Percentiles rank a stretch among this genome's conserved stretches.
Conservation (phyloP, 2,888 invertebrate species). For the Protophormia terraenovae region DNA sequence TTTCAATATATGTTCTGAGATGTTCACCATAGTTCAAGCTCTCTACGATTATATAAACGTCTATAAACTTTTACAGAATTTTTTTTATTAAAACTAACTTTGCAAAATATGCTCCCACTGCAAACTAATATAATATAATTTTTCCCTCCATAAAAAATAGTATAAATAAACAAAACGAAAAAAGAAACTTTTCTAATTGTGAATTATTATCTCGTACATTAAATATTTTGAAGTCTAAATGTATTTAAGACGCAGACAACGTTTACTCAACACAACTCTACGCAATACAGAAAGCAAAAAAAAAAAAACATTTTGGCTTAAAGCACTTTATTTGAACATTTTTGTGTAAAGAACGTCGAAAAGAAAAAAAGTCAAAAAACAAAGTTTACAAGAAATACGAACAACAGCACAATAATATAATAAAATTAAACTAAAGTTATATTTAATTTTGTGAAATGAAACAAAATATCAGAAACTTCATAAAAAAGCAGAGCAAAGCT, state of each 20-base stretch:
- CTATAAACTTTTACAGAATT: not conserved
- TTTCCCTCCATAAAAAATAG: not conserved
- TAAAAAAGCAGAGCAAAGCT: not conserved
- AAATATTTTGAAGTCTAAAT: constrained; percentile 36
- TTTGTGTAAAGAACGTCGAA: not conserved
- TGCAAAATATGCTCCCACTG: not conserved
- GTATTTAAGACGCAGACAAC: constrained; percentile 43
- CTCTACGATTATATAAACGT: not conserved
- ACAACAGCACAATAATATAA: constrained; percentile 38
- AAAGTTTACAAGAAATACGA: constrained; percentile 12
- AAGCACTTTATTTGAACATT: constrained; percentile 32
- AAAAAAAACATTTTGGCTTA: constrained; percentile 32
- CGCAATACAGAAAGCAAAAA: constrained; percentile 1
- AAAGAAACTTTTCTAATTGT: constrained; percentile 55
- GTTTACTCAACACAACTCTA: constrained; percentile 17
- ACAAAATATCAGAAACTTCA: constrained; percentile 4
- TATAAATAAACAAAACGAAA: not conserved
- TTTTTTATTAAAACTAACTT: not conserved
- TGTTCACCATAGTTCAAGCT: too few relatives aligned
- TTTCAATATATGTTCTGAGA: too few relatives aligned
- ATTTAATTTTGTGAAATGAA: constrained; percentile 44
- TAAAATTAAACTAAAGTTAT: constrained; percentile 51
- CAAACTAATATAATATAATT: not conserved
- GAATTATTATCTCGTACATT: constrained; percentile 42
- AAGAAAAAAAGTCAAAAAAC: not conserved